A percentile compares a stretch with the other conserved stretches of the same genome.
These are phyloP conservation scores for Stomatorhinus ivindoensis DNA, from an alignment of 2,113 vertebrate genomes.

Conservation along the genomic window DNA sequence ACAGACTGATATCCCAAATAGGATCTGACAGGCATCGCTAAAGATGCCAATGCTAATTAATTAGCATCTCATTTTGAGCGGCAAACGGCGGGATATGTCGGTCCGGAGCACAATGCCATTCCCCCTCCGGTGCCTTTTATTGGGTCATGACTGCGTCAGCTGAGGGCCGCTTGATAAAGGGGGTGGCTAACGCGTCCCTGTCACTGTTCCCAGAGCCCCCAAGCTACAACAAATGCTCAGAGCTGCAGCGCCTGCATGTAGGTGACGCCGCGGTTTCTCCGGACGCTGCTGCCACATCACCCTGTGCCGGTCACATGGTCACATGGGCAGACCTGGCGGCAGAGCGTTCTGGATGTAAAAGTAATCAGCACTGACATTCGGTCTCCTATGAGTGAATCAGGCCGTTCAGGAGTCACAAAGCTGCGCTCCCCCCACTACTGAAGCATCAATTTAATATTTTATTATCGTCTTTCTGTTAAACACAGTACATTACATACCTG, in stretches of 20 bases:
- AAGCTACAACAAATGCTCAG: constrained; percentile 51
- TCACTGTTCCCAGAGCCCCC: constrained; percentile 57
- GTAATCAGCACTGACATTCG: not conserved
- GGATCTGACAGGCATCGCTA: constrained; percentile 72
- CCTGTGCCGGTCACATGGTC: not conserved
- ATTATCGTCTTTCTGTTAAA: not conserved
- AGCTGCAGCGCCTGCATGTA: constrained; percentile 44
- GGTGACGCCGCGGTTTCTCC: not conserved
- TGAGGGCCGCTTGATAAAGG: constrained; percentile 76
- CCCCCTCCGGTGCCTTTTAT: constrained; percentile 69
- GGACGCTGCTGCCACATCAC: not conserved
- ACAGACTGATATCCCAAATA: constrained; percentile 68
- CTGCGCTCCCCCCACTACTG: not conserved
- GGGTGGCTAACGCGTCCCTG: constrained; percentile 50
- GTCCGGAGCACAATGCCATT: constrained; percentile 70
- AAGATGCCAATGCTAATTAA: constrained; percentile 90
- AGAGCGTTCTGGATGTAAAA: not conserved
- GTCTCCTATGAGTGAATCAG: not conserved
- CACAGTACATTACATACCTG: not conserved
- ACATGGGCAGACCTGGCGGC: not conserved
- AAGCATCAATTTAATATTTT: not conserved
- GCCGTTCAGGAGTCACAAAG: not conserved
- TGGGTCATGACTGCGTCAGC: constrained; percentile 73
- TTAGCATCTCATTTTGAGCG: constrained; percentile 84
- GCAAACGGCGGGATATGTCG: constrained; percentile 77